phyloP scores from a whole-genome alignment of 2,888 invertebrate genomes.

The Escarpia spicata region DNA sequence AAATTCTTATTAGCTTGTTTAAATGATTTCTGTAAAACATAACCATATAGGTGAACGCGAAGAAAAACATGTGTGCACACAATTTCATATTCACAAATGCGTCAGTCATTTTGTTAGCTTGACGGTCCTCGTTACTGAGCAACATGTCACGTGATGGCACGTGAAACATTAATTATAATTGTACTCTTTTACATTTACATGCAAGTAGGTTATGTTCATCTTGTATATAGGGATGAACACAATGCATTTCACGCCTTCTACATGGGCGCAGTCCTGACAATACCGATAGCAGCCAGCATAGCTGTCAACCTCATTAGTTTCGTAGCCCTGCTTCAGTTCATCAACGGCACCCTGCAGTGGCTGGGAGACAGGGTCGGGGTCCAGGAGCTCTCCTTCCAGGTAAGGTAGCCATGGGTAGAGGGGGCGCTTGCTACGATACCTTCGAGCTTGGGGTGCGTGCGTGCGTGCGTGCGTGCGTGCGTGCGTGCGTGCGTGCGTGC shows the following conservation, averaged over 20 bases:
- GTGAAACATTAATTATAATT: neutral
- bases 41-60: no score
- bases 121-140: no score
- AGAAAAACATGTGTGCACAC: no score
- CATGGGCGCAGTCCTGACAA: slow-evolving; percentile 35
- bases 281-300: slow-evolving; percentile 51
- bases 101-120: no score
- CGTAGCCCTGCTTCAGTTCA: slow-evolving; percentile 32
- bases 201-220: neutral
- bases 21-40: no score
- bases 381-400: slow-evolving; percentile 37
- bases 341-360: slow-evolving; percentile 38
- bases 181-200: neutral
- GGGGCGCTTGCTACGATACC: no score
- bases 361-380: slow-evolving; percentile 38
- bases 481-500: neutral
- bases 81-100: no score
- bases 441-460: no score
- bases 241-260: slow-evolving; percentile 36
- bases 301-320: slow-evolving; percentile 33
- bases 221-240: slow-evolving; percentile 18
- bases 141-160: neutral
- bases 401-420: neutral
- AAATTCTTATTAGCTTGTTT: no score
- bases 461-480: neutral